Percentiles rank a stretch among this genome's conserved stretches.
Evolutionary conservation across 2,797 vertebrate species (phyloP).

Genomic region (Acipenser oxyrinchus): DNA sequence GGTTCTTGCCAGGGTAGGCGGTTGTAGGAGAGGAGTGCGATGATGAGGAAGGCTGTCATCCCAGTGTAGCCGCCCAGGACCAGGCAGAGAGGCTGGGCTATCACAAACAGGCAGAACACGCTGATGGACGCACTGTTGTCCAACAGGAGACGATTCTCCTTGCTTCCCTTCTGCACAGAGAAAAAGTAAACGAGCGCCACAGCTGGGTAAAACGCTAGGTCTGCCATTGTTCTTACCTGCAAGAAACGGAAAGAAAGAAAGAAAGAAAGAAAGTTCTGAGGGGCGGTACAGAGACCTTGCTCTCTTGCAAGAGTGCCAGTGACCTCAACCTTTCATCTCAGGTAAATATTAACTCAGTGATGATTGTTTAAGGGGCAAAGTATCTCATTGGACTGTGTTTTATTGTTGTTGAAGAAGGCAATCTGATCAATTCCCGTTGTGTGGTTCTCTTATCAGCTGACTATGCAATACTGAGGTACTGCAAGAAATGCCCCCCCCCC

Average conservation of each 20-base stretch:
- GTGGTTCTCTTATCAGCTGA: too few relatives aligned
- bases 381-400: background rate
- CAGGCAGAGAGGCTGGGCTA: conserved; percentile 64
- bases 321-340: conserved; percentile 43
- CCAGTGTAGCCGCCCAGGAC: conserved; percentile 56
- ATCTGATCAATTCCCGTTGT: too few relatives aligned
- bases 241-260: background rate
- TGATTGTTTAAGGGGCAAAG: background rate
- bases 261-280: background rate
- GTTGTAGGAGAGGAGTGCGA: conserved; percentile 57
- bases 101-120: conserved; percentile 68
- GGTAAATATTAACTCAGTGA: background rate
- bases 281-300: background rate
- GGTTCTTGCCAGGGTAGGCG: conserved; percentile 52
- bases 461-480: too few relatives aligned
- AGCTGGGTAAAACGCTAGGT: conserved; percentile 59
- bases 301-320: conserved; percentile 12
- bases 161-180: conserved; percentile 47
- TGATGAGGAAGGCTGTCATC: conserved; percentile 57
- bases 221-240: conserved; percentile 37
- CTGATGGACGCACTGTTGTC: conserved; percentile 58
- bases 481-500: too few relatives aligned
- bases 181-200: conserved; percentile 68
- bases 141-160: conserved; percentile 51
- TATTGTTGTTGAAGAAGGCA: background rate